Evolutionary conservation across 1,140 invertebrate genomes (phyloP), one percentile per base, ranked within the genome.

Genomic region (Drosophila lowei): DNA sequence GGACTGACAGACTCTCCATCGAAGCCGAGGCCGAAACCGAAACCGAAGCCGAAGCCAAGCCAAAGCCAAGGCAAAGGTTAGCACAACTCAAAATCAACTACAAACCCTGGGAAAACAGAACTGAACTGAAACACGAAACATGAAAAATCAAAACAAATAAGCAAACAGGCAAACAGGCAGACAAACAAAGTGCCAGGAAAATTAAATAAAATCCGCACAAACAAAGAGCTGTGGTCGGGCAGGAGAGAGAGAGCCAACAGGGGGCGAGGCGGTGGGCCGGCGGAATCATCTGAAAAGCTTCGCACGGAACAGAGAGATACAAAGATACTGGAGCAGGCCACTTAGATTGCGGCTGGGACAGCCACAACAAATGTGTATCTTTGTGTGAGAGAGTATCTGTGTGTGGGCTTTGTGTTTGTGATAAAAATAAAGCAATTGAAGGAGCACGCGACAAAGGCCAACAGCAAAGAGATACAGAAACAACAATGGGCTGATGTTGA

Each of bases 111-210:
- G 9, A 66, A 72, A 62, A 42, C 46, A 53, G 55, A 70, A 25
- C 23, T 25, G 57, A 48, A 67, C 44, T 47, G 53, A 67, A 79
- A 61, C 46, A 53, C 23, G 61, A 60, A 80, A 64, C 59, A 83
- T 73, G 74, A 74, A 78, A 83, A 83, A 77, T 83, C 79, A 78
- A 81, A 81, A 83, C 79, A 81, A 81, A 81, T 81, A 77, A 64
- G 79, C 73, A 81, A 83, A 78, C 74, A 83, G 52, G 79, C 73
- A 81, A 83, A 78, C 74, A 83, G 52, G 78, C 73, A 56, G 52
- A 49, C 68, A 81, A 73, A 77, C 79, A 81, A 81, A 81, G 63
- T 81, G 72, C 79, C 60, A 64, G 83, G 79, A 60, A 83, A 83
- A 83, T 83, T 83, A 78, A 83, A 83, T 83, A 78, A 83, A 83